Evolutionary conservation across 2,888 invertebrate species (phyloP).

Genomic region (Amphipoea oculea): DNA sequence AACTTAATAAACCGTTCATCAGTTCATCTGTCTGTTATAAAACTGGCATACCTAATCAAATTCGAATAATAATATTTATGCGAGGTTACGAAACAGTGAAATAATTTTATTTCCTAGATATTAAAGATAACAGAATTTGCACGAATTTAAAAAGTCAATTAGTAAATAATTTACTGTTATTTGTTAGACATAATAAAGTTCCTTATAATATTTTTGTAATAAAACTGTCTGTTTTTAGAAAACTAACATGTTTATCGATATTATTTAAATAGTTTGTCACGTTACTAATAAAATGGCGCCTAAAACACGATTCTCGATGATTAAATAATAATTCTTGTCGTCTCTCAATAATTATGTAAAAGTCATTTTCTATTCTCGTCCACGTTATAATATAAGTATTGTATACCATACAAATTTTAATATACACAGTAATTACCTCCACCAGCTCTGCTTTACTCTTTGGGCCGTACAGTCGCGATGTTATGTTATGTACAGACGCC

Average conservation of each 20-base stretch:
- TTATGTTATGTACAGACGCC: no score
- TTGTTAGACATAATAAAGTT: constrained; percentile 34
- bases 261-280: constrained; percentile 10
- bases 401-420: no score
- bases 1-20: constrained; percentile 45
- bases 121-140: constrained; percentile 48
- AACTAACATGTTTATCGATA: constrained; percentile 30
- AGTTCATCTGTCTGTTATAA: constrained; percentile 35
- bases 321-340: background rate
- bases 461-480: no score
- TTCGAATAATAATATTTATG: constrained; percentile 38
- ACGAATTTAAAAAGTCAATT: constrained; percentile 53
- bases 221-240: constrained; percentile 35
- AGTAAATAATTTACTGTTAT: constrained; percentile 52
- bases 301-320: background rate
- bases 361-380: no score
- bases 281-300: constrained; percentile 8
- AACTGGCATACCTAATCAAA: constrained; percentile 37
- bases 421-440: no score
- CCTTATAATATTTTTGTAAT: constrained; percentile 22
- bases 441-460: no score
- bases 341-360: background rate
- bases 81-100: constrained; percentile 45
- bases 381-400: background rate
- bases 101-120: constrained; percentile 31